Evolutionary conservation across 2,888 invertebrate species (phyloP), one percentile per base, ranked within the genome.

Genomic region (Busseola fusca): DNA sequence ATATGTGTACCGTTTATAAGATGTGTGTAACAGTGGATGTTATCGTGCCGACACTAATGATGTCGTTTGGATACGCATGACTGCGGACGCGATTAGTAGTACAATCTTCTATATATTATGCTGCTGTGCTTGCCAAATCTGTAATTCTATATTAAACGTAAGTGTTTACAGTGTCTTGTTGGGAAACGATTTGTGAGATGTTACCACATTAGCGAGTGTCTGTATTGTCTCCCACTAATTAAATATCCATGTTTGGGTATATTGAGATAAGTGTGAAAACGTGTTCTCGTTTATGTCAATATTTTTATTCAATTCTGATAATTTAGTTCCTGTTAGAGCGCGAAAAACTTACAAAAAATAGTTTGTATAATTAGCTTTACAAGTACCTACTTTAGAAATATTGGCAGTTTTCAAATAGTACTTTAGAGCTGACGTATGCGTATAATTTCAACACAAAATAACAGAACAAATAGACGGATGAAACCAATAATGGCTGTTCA

Each of bases 251-350:
- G 40, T 67, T 59, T 68, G 60, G 64, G 56, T 63, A 48, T 69
- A 66, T 73, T 72, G 82, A 73, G 77, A 68, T 81, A 71, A 76
- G 83, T 83, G 77, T 70, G 59, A 78, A 83, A 57, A 66, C 64
- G 63, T 64, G 62, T 67, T 57, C 74, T 72, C 72, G 64, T 66
- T 73, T 65, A 69, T 68, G 56, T 78, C 79, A 79, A 84, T 84
- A 78, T 78, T 64, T 80, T 74, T 76, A 64, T 76, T 69, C 48
- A 64, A 70, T 66, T 65, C 48, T 64, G 50, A 59, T 66, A 63
- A 57, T 72, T 62, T 57, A 72, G 63, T 78, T 64, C 59, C 63
- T 77, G 59, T 52, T 64, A 79, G 60, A 80, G 57, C 72, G 73
- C 58, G 71, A 77, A 65, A 66, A 60, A 45, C 60, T 30, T 60